These are phyloP conservation scores for Pseudeuparius sepicola DNA, from an alignment of 2,888 invertebrate species.

Conservation along the genomic window DNA sequence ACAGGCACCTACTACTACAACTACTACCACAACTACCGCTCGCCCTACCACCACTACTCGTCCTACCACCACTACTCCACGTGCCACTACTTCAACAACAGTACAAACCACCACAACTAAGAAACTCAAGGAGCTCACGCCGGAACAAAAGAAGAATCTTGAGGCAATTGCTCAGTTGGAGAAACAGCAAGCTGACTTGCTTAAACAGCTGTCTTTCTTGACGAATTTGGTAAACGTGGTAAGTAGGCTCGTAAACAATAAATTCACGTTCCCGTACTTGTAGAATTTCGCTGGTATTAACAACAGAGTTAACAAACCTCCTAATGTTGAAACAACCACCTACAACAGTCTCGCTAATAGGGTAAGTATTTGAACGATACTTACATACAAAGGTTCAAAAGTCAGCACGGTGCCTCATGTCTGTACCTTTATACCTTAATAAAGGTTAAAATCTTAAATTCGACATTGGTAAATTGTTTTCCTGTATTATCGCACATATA, in stretches of 20 bases:
- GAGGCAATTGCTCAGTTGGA: slow-evolving; percentile 35
- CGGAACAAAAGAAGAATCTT: slow-evolving; percentile 35
- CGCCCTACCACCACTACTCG: slow-evolving; percentile 16
- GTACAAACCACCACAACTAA: slow-evolving; percentile 15
- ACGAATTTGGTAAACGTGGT: slow-evolving; percentile 32
- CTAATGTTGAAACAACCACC: no score
- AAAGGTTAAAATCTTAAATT: no score
- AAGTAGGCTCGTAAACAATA: no score
- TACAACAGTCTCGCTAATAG: slow-evolving; percentile 30
- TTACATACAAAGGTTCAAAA: no score
- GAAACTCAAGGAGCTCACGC: slow-evolving; percentile 32
- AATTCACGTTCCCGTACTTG: no score
- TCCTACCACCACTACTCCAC: slow-evolving; percentile 16
- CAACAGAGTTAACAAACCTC: no score
- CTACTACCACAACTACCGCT: slow-evolving; percentile 17
- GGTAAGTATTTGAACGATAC: slow-evolving; percentile 27
- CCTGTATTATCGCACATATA: no score
- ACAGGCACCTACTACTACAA: slow-evolving; percentile 14
- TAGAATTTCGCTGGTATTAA: slow-evolving; percentile 1
- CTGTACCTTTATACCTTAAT: no score
- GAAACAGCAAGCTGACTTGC: slow-evolving; percentile 35
- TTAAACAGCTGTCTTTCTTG: slow-evolving; percentile 36
- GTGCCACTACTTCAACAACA: slow-evolving; percentile 8
- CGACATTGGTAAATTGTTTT: no score
- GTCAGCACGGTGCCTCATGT: no score